Base-by-base conservation (phyloP, 2,888 invertebrate species). In the Pantelozetes paolii region DNA sequence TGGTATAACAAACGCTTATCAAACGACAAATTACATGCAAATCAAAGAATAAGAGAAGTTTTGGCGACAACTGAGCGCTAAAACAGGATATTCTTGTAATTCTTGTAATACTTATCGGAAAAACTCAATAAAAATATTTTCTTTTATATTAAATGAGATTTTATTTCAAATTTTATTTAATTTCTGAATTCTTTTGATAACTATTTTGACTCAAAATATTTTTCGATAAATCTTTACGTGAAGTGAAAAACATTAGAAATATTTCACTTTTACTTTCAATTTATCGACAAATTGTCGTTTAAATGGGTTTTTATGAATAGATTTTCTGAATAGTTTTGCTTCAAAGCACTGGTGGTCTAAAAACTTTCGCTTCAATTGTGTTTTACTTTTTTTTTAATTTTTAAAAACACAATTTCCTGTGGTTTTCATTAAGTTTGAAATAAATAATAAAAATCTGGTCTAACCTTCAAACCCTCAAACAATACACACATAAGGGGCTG, bases 71-170 rank as follows among this genome's bases (percentile, higher is more conserved):
- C 26, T 57, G 8, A 28, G 13, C 18, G 57, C 30, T 30, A 9
- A 57, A 64, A 64, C 64, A 64, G 64, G 64, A 64, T 64, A 36
- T 64, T 64, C 64, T 5, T 64, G 64, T 36, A 32, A 64, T 64
- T 64, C 64, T 28, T n/a, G n/a, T n/a, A n/a, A n/a, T n/a, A n/a
- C n/a, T n/a, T n/a, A n/a, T n/a, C n/a, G n/a, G n/a, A 50, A 20
- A 50, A 3, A 20, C n/a, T 50, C 50, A 20, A 50, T 50, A 50
- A 50, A 50, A 50, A 50, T 50, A 59, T 59, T 32, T 59, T 59
- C 30, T n/a, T 30, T 59, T 18, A 9, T 8, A 57, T 57, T 26
- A 26, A n/a, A n/a, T n/a, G n/a, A n/a, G n/a, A 23, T 57, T 28
- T 59, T 15, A 30, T 59, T 28, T 28, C 59, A 59, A 59, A 28